These are phyloP conservation scores for Caenorhabditis sp. DNA, from an alignment of 2,888 invertebrate species.

Conservation along the genomic window DNA sequence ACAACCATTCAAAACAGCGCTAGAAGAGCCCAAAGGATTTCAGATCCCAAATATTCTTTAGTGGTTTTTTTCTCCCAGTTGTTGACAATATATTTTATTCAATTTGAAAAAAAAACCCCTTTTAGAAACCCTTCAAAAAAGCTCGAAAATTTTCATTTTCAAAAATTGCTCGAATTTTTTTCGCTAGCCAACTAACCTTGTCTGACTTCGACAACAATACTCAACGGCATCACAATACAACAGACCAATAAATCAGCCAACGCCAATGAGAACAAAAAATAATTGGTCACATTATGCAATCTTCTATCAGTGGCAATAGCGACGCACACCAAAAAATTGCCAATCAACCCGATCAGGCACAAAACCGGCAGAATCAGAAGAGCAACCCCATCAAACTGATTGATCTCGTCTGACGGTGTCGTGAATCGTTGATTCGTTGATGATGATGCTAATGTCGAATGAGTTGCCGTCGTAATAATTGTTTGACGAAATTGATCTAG, in stretches of 20 bases:
- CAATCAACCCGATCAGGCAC: constrained; percentile 62
- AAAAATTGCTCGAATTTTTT: no score
- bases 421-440: neutral
- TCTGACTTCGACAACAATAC: constrained; percentile 86
- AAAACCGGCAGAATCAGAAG: constrained; percentile 61
- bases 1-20: no score
- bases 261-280: constrained; percentile 89
- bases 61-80: no score
- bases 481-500: neutral
- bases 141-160: no score
- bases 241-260: constrained; percentile 92
- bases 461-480: neutral
- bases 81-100: no score
- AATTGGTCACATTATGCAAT: constrained; percentile 93
- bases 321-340: constrained; percentile 79
- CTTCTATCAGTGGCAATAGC: constrained; percentile 88
- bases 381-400: constrained; percentile 51
- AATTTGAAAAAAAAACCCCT: no score
- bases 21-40: no score
- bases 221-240: constrained; percentile 92
- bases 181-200: constrained; percentile 83
- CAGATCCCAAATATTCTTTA: no score
- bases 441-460: neutral
- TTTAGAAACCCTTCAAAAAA: no score
- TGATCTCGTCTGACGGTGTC: neutral